Evolutionary conservation across 2,888 invertebrate genomes (phyloP), one percentile per base, ranked within the genome.

Genomic region (Sinhomidia bicolor): DNA sequence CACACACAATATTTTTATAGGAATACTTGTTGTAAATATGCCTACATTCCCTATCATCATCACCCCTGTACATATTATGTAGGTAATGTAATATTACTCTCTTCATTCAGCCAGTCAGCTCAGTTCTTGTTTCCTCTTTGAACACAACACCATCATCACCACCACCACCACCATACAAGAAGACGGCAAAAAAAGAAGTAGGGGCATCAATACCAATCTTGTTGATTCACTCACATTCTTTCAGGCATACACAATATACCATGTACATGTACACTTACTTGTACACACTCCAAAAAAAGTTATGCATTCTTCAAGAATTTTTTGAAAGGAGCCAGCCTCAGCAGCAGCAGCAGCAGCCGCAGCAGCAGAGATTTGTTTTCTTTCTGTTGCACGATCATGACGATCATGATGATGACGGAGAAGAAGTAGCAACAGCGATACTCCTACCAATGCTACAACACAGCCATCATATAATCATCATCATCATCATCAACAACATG

Each of bases 251-350:
- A 65, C 7, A 60, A 4, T 17, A 57, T 26, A 26, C 26, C 41
- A 23, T 26, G 9, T 26, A 3, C 17, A 29, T 65, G 17, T 26
- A 9, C 14, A 23, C 5, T 9, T 26, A 23, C 74, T 23, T 47
- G 44, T 47, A 47, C 10, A 54, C 65, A 62, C 44, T 83, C 68
- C 36, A 65, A 83, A 54, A 87, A 82, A 80, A 71, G 81, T 84
- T 84, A 88, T 80, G 88, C 88, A 88, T 88, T 88, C 84, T 88
- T 84, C 41, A 79, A 79, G 60, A 80, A 88, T 76, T 81, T 89
- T 88, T 88, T 88, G 74, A 80, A 79, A 84, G 79, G 80, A 88
- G 83, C 83, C 83, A 83, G n/a, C n/a, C n/a, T n/a, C 74, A 51
- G n/a, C 51, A 47, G 68, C 17, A 20, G 20, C n/a, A 68, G 23